Evolutionary conservation across 2,888 invertebrate species (phyloP), one percentile per base, ranked within the genome.

Genomic region (Hyles lineata): DNA sequence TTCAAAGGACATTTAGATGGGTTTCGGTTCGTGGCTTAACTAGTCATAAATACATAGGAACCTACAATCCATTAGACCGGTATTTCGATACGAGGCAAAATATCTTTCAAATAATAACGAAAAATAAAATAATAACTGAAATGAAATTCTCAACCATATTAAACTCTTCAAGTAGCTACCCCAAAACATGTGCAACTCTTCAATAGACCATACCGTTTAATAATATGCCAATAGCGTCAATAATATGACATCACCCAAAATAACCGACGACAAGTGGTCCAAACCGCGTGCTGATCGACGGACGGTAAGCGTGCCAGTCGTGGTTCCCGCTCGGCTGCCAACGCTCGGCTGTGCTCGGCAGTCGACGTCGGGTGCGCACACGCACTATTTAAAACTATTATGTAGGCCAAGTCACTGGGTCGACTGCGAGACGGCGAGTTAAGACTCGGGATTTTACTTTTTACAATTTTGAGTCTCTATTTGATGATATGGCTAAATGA

Each of bases 381-480:
- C 84, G 85, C 87, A 87, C 87, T 89, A 89, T 90, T 89, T 87
- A 84, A 84, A 83, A 75, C 81, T 79, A 84, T 67, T 23, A 86
- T 86, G 78, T 90, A 85, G 89, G 89, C 80, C 89, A 86, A 90
- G 90, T 90, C 90, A 90, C 85, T 90, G 84, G 88, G 89, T 75
- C 89, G 84, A 78, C 78, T 78, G 80, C 79, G 76, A 79, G 79
- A 79, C 81, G 78, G 75, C 15, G 55, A 29, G 61, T 61, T 72
- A 72, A 72, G 72, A 63, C 23, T 6, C 19, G 25, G 58, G 63
- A 71, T 52, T 52, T 69, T 17, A 2, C 25, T 52, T 43, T n/a
- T 52, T 69, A 25, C 15, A 1, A 8, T 21, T 43, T 19, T 2
- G 29, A 15, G 8, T n/a, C 15, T 25, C 23, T 61, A 5, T 1